Evolutionary conservation across 2,888 invertebrate genomes (phyloP).

Genomic region (Vanessa cardui): DNA sequence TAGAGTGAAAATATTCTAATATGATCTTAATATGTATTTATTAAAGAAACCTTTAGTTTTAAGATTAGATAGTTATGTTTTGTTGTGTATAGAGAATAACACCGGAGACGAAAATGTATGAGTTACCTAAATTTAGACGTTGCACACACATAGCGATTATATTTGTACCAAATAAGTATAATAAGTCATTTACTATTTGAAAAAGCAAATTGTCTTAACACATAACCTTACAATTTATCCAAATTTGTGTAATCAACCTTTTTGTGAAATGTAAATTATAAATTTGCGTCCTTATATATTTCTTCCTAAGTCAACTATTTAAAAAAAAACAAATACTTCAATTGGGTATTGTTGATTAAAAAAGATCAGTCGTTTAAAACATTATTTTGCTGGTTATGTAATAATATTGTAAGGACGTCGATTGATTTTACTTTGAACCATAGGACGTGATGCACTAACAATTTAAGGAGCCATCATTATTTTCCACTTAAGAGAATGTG

Average conservation of each 20-base stretch:
- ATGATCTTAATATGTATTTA: slow-evolving; percentile 70
- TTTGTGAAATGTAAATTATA: no score
- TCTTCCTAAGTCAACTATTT: no score
- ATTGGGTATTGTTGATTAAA: no score
- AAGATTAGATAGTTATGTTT: slow-evolving; percentile 42
- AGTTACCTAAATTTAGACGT: slow-evolving; percentile 49
- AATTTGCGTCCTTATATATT: no score
- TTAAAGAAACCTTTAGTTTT: slow-evolving; percentile 50
- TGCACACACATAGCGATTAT: slow-evolving; percentile 19
- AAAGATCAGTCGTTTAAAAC: no score
- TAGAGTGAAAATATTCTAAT: slow-evolving; percentile 54
- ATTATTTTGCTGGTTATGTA: no score
- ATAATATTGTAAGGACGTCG: no score
- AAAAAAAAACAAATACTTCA: no score
- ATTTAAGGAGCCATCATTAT: no score
- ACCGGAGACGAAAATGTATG: slow-evolving; percentile 49
- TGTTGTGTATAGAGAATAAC: slow-evolving; percentile 57
- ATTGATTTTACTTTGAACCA: no score
- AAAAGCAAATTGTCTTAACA: slow-evolving; percentile 4
- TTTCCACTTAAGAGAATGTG: no score
- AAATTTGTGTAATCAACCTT: neutral
- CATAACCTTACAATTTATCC: neutral
- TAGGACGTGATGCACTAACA: no score
- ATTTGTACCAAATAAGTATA: slow-evolving; percentile 31
- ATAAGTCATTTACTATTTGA: slow-evolving; percentile 12